phyloP scores from a whole-genome alignment of 2,888 invertebrate genomes.

The Tridacna crocea region DNA sequence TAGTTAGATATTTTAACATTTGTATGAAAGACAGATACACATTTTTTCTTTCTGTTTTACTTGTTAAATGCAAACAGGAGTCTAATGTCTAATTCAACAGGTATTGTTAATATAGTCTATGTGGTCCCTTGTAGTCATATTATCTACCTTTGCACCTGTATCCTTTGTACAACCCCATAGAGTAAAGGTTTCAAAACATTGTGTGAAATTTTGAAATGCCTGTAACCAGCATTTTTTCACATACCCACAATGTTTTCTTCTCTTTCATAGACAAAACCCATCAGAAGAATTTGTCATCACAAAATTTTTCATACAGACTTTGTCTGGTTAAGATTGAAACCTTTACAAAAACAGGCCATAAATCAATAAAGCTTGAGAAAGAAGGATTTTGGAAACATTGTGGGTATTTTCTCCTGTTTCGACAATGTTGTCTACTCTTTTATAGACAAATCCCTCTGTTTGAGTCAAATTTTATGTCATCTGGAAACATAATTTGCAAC shows the following conservation, averaged over 20 bases:
- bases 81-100: not conserved
- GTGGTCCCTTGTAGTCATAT: not conserved
- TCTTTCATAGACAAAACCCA: not conserved
- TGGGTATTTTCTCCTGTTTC: not conserved
- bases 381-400: not conserved
- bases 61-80: not conserved
- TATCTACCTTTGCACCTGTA: not conserved
- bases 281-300: too few species aligned
- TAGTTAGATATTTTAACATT: too few species aligned
- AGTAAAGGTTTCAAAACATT: not conserved
- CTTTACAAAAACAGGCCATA: too few species aligned
- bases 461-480: not conserved
- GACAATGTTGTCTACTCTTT: not conserved
- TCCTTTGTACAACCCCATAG: too few species aligned
- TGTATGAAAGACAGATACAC: too few species aligned
- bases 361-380: too few species aligned
- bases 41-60: not conserved
- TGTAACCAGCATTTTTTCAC: not conserved
- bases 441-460: not conserved
- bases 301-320: too few species aligned
- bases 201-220: not conserved
- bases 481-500: not conserved
- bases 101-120: not conserved
- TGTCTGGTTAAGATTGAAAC: too few species aligned
- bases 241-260: not conserved